Evolutionary conservation across 2,888 invertebrate genomes (phyloP), one percentile per base, ranked within the genome.

Genomic region (Tuberolachnus salignus): DNA sequence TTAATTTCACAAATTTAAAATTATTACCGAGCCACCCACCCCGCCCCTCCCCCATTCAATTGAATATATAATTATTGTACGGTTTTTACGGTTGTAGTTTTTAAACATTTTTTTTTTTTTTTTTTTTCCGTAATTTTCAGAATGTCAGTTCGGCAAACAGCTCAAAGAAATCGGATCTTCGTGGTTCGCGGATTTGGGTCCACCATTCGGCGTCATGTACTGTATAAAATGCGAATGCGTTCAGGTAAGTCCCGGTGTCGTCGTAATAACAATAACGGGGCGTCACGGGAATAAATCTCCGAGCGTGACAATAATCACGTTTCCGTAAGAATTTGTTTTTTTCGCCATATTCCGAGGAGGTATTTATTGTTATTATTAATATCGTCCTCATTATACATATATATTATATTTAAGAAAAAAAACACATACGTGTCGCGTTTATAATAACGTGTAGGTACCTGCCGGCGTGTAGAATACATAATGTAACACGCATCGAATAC

Each of bases 141-240:
- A 97, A 89, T 97, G 97, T 85, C 91, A 92, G 84, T 94, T 97
- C 85, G 97, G 95, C 81, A 94, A 94, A 85, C 91, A 92, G 86
- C 89, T 93, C 73, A 91, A 92, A 84, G 94, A 95, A 87, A 88
- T 97, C 83, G 95, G 94, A 75, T 92, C 95, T 71, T 91, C 92
- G 83, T 97, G 97, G 96, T 94, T 92, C 84, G 95, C 97, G 71
- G 94, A 95, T 86, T 88, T 97, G 83, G 96, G 96, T 80, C 93
- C 94, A 75, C 96, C 97, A 21, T 95, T 95, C 85, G 97, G 96
- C 82, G 91, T 95, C 82, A 93, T 96, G 91, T 93, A 94, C 87
- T 97, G 97, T 90, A 94, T 97, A 88, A 92, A 92, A 88, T 97
- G 97, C 88, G 93, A 95, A 89, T 97, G 97, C 88, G 90, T 94